phyloP scores from a whole-genome alignment of 2,888 invertebrate species.

The Steinernema carpocapsae region DNA sequence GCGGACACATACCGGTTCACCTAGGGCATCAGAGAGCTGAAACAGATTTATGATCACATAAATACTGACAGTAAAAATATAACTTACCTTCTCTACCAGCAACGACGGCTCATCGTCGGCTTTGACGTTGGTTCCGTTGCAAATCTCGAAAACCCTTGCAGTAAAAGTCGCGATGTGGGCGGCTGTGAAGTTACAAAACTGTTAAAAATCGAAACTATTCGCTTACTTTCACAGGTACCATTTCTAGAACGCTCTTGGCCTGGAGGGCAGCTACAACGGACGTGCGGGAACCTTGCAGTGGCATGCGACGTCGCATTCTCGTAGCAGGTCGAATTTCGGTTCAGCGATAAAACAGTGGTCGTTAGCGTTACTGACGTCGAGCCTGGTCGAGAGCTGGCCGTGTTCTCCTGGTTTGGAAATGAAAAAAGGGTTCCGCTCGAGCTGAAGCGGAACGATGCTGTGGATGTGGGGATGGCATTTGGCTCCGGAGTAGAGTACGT shows the following conservation, averaged over 20 bases:
- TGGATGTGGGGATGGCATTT: neutral
- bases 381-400: neutral
- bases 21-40: conserved; percentile 32
- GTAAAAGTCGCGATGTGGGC: conserved; percentile 42
- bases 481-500: neutral
- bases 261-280: conserved; percentile 32
- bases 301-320: conserved; percentile 36
- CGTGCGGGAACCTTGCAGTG: neutral
- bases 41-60: neutral
- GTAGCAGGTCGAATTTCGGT: conserved; percentile 22
- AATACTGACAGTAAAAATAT: too few species aligned
- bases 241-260: conserved; percentile 38
- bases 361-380: neutral
- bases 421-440: neutral
- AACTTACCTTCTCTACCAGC: conserved; percentile 37
- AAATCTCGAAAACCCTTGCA: conserved; percentile 36
- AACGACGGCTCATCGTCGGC: conserved; percentile 38
- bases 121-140: conserved; percentile 32
- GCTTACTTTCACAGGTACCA: conserved; percentile 39
- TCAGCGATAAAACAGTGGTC: neutral
- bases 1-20: conserved; percentile 33
- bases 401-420: neutral
- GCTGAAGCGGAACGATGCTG: neutral
- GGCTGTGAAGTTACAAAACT: neutral
- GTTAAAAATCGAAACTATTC: neutral